A percentile compares a stretch with the other conserved stretches of the same genome.
These are phyloP conservation scores for Taeniopygia guttata DNA, from an alignment of 2,797 vertebrate species.

Conservation along the genomic window DNA sequence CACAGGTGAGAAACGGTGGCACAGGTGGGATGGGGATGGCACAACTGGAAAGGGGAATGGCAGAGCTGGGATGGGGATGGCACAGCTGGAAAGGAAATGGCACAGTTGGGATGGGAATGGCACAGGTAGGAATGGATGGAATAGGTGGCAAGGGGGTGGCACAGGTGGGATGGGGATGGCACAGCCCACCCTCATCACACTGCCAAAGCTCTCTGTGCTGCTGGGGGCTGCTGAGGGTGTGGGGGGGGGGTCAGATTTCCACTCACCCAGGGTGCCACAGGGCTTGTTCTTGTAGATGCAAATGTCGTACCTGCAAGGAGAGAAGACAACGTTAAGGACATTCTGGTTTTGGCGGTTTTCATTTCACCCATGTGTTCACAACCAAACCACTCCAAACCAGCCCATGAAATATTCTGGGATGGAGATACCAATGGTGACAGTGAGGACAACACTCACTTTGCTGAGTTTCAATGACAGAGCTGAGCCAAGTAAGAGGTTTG, in stretches of 20 bases:
- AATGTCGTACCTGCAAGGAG: slow-evolving; percentile 88
- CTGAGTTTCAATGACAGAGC: background rate
- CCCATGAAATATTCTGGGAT: background rate
- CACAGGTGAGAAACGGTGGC: too few species aligned
- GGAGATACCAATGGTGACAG: accelerated
- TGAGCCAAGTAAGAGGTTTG: background rate
- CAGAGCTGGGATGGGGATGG: background rate
- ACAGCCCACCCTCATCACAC: background rate
- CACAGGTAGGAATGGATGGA: background rate
- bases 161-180: background rate
- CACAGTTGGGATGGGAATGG: background rate
- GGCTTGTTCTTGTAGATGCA: slow-evolving; percentile 99
- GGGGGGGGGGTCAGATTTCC: background rate
- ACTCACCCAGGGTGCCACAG: slow-evolving; percentile 94
- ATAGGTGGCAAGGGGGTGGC: background rate
- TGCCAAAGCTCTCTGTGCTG: accelerated
- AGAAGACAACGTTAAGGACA: background rate
- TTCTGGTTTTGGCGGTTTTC: accelerated
- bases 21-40: too few species aligned
- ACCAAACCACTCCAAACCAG: background rate
- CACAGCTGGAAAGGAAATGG: background rate
- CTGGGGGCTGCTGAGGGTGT: background rate
- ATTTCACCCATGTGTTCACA: accelerated
- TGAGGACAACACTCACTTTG: background rate
- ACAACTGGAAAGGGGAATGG: background rate